Conservation (phyloP, 2,797 vertebrate genomes). For the Tachyglossus aculeatus region DNA sequence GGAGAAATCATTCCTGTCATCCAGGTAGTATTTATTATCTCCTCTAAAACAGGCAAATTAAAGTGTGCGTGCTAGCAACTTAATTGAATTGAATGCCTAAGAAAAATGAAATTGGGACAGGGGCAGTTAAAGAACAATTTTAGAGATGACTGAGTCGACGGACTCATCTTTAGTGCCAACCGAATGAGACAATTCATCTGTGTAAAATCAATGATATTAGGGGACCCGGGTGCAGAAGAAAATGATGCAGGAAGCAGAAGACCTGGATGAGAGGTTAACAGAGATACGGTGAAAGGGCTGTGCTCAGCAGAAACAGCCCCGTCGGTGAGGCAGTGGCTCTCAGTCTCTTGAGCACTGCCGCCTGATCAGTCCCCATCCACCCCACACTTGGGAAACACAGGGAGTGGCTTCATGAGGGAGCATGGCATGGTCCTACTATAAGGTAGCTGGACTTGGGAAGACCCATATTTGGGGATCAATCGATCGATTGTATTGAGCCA, state of each 20-base stretch:
- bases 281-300: neutral
- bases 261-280: neutral
- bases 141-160: neutral
- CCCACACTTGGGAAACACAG: neutral
- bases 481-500: too few relatives aligned
- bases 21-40: neutral
- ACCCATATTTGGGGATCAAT: too few relatives aligned
- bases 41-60: neutral
- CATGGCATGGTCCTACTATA: too few relatives aligned
- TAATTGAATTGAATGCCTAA: neutral
- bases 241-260: rapidly evolving
- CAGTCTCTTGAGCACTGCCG: rapidly evolving
- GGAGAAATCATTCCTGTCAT: neutral
- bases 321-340: neutral
- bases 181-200: neutral
- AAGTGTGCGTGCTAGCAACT: neutral
- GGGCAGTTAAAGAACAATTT: neutral
- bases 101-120: neutral
- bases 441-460: too few relatives aligned
- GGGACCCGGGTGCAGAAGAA: neutral
- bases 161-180: neutral
- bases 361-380: rapidly evolving
- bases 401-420: neutral
- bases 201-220: neutral
- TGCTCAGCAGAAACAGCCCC: neutral